These are phyloP conservation scores for Tyrannus savana DNA, from an alignment of 2,113 vertebrate genomes.

Conservation along the genomic window DNA sequence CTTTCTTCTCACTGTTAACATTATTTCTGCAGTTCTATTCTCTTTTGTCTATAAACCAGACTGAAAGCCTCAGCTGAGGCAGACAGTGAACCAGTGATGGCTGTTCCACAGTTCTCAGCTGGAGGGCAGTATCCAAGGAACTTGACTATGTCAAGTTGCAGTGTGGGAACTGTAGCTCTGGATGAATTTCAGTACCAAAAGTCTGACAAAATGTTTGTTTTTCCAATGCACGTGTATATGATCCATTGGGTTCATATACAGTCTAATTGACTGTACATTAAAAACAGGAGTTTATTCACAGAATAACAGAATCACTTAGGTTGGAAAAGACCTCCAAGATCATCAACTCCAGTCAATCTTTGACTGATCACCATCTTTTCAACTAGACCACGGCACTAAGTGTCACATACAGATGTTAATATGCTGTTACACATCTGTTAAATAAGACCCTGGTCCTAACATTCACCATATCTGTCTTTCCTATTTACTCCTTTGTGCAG, in stretches of 20 bases:
- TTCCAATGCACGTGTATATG: accelerated
- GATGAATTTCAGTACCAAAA: neutral
- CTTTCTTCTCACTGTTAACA: neutral
- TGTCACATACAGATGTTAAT: neutral
- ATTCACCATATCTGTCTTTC: neutral
- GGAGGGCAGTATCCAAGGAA: neutral
- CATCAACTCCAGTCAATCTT: neutral
- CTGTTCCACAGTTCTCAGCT: neutral
- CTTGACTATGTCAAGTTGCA: accelerated
- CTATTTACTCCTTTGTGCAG: neutral
- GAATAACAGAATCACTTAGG: neutral
- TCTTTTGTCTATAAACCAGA: neutral
- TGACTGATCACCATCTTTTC: neutral
- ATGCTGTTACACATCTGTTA: neutral
- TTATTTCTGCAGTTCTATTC: neutral
- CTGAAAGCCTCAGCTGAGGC: neutral
- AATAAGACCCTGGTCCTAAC: neutral
- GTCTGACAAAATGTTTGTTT: neutral
- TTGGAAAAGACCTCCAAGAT: neutral
- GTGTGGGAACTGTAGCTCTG: neutral
- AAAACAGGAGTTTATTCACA: neutral
- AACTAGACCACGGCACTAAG: neutral
- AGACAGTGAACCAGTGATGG: neutral
- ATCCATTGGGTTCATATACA: neutral
- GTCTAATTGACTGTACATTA: neutral